Conservation (phyloP, 2,888 invertebrate species). For the Erannis defoliaria region DNA sequence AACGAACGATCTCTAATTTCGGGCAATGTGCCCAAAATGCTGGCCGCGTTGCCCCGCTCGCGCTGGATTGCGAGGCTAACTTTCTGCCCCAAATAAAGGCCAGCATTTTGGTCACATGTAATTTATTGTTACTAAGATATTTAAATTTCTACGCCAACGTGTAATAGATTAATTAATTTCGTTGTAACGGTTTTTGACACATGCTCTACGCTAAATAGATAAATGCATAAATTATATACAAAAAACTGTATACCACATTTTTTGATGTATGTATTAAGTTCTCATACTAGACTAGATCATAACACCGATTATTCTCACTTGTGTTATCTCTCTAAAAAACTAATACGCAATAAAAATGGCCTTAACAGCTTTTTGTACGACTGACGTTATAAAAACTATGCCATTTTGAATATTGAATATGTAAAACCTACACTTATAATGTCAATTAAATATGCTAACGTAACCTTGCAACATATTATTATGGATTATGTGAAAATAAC, state of each 20-base stretch:
- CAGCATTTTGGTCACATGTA: neutral
- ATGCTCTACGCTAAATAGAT: neutral
- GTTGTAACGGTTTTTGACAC: neutral
- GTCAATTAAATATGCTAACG: neutral
- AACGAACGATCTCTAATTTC: no score
- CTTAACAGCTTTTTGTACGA: neutral
- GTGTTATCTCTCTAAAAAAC: neutral
- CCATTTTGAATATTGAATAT: slow-evolving; percentile 24
- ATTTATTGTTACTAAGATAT: neutral
- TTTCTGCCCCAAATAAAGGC: no score
- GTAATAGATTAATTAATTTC: neutral
- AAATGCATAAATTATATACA: no score
- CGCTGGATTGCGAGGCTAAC: no score
- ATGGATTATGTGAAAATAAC: slow-evolving; percentile 3
- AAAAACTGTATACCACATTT: no score
- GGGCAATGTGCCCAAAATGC: no score
- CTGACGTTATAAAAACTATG: slow-evolving; percentile 1
- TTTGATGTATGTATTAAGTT: no score
- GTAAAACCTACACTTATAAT: slow-evolving; percentile 6
- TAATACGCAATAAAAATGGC: neutral
- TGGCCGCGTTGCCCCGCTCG: no score
- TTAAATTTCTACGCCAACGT: neutral
- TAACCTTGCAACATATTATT: slow-evolving; percentile 10
- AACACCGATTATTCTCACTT: no score
- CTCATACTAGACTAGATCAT: no score